These are phyloP conservation scores for Pseudotriccus pelzelni DNA, from an alignment of 2,797 vertebrate genomes.

Conservation along the genomic window DNA sequence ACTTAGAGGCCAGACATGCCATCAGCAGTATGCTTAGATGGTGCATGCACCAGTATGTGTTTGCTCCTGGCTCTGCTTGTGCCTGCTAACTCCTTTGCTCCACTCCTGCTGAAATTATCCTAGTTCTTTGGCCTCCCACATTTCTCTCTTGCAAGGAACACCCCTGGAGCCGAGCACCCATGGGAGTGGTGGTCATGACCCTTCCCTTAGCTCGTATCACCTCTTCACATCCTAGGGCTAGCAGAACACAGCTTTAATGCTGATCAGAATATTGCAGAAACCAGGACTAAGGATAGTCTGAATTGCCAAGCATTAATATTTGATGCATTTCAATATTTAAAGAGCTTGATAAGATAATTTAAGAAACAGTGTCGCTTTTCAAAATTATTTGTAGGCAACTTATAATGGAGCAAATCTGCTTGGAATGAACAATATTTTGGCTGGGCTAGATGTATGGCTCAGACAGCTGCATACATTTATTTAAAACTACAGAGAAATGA, in stretches of 20 bases:
- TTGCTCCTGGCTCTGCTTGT: not conserved
- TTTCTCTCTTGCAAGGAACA: not conserved
- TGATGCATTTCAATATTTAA: conserved; percentile 69
- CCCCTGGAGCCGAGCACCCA: accelerated
- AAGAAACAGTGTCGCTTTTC: conserved; percentile 44
- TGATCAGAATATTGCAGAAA: not conserved
- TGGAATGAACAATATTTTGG: conserved; percentile 39
- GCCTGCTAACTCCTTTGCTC: not conserved
- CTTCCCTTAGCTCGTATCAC: not conserved
- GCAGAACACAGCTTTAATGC: not conserved
- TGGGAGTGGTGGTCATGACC: accelerated
- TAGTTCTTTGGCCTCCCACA: not conserved
- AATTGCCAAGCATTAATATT: conserved; percentile 56
- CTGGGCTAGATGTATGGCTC: not conserved
- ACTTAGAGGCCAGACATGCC: not conserved
- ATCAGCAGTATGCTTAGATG: not conserved
- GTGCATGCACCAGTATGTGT: accelerated
- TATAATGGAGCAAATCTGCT: conserved; percentile 43
- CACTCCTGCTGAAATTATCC: not conserved
- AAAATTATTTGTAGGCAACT: conserved; percentile 65
- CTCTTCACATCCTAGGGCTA: not conserved
- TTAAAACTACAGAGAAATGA: conserved; percentile 22
- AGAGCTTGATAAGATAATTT: conserved; percentile 64
- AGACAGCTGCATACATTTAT: conserved; percentile 13
- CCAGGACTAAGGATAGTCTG: not conserved